phyloP scores from a whole-genome alignment of 2,888 invertebrate species.

The Tachina lurida region DNA sequence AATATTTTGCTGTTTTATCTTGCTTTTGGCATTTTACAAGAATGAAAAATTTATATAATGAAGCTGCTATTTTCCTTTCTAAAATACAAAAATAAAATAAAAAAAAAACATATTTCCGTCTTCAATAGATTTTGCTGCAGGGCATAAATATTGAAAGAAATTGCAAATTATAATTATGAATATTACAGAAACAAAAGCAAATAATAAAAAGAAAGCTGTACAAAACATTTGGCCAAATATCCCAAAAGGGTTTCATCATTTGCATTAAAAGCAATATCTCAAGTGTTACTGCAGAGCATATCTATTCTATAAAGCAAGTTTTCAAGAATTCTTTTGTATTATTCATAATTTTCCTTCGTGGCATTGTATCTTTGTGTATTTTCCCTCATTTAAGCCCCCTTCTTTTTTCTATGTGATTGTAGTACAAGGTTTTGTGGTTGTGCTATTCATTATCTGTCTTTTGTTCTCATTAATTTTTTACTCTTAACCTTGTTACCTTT shows the following conservation, averaged over 20 bases:
- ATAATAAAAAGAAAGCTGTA: background rate
- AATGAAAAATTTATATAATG: background rate
- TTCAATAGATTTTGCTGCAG: conserved; percentile 31
- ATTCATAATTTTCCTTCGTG: background rate
- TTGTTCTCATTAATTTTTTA: conserved; percentile 25
- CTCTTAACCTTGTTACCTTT: conserved; percentile 43
- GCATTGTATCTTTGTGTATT: background rate
- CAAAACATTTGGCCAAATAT: background rate
- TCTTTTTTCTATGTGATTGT: conserved; percentile 17
- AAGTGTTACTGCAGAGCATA: background rate
- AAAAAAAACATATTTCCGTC: background rate
- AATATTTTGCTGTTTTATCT: conserved; percentile 22
- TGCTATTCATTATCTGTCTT: conserved; percentile 22
- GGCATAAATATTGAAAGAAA: conserved; percentile 27
- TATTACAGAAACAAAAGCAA: background rate
- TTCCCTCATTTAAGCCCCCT: background rate
- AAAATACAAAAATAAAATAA: background rate
- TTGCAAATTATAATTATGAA: conserved; percentile 28
- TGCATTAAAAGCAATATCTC: too few relatives aligned
- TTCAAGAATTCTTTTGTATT: conserved; percentile 2
- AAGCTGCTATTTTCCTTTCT: background rate
- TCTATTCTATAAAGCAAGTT: background rate
- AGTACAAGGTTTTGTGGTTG: conserved; percentile 25
- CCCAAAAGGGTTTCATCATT: background rate
- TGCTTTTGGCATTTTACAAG: conserved; percentile 25